phyloP scores from a whole-genome alignment of 2,888 invertebrate genomes.

The Epirrhoe alternata region DNA sequence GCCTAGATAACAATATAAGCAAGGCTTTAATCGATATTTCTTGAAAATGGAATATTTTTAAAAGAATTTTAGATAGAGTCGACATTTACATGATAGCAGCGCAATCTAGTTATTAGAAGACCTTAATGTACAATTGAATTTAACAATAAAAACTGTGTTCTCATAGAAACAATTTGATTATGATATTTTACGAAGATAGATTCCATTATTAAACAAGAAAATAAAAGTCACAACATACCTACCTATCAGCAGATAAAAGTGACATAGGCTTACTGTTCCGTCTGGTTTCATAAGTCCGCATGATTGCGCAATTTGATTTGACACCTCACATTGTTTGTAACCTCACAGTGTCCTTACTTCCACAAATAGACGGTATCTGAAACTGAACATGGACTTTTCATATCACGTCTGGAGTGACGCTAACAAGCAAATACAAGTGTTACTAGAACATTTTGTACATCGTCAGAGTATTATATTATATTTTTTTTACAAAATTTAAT shows the following conservation, averaged over 20 bases:
- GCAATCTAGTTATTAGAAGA: too few relatives aligned
- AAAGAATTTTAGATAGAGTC: too few relatives aligned
- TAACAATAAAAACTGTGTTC: too few relatives aligned
- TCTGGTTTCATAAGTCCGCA: conserved; percentile 57
- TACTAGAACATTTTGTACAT: not conserved
- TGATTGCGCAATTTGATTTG: conserved; percentile 64
- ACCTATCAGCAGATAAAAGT: conserved; percentile 4
- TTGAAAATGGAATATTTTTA: too few relatives aligned
- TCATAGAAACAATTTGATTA: too few relatives aligned
- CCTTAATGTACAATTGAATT: too few relatives aligned
- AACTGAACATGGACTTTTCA: conserved; percentile 29
- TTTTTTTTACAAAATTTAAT: not conserved
- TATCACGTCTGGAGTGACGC: conserved; percentile 14
- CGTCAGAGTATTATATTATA: not conserved
- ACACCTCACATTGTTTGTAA: conserved; percentile 38
- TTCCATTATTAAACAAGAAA: too few relatives aligned
- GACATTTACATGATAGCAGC: too few relatives aligned
- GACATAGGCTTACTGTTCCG: conserved; percentile 24
- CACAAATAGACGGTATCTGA: conserved; percentile 27
- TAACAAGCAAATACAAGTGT: not conserved
- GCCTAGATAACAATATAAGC: too few relatives aligned
- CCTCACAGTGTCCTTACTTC: conserved; percentile 61
- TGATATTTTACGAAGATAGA: too few relatives aligned
- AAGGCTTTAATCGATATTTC: too few relatives aligned
- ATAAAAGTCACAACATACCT: not conserved